Conservation (phyloP, 2,888 invertebrate genomes). For the Eurois occulta region DNA sequence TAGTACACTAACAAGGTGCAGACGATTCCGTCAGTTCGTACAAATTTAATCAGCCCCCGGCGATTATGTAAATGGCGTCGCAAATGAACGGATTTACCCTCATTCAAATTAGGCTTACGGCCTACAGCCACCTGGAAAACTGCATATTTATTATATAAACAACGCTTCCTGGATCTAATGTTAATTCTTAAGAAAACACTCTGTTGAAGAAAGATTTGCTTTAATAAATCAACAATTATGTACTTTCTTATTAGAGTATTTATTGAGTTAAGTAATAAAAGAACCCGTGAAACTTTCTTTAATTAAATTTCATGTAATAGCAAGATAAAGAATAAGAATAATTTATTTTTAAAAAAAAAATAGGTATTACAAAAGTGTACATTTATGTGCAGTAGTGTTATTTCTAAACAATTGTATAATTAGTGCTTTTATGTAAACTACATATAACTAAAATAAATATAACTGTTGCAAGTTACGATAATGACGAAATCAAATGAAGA, state of each 20-base stretch:
- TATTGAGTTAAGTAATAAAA: neutral
- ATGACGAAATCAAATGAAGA: no score
- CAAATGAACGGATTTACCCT: constrained; percentile 82
- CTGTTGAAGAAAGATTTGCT: constrained; percentile 5
- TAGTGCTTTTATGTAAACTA: no score
- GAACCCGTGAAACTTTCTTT: neutral
- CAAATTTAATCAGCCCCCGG: constrained; percentile 84
- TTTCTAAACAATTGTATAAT: no score
- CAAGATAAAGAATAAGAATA: no score
- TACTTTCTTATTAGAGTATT: neutral
- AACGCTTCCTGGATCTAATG: constrained; percentile 47
- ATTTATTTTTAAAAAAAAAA: no score
- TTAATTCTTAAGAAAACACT: constrained; percentile 33
- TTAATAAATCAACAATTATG: constrained; percentile 21
- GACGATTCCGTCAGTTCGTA: constrained; percentile 72
- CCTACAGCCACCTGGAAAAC: constrained; percentile 73
- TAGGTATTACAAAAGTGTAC: no score
- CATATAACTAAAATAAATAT: no score
- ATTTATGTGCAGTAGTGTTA: no score
- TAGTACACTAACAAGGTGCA: constrained; percentile 47
- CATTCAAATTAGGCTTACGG: constrained; percentile 81
- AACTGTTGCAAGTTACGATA: no score
- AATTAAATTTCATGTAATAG: no score
- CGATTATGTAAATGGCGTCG: constrained; percentile 84
- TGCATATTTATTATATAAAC: constrained; percentile 69